These are phyloP conservation scores for Melanostoma scalare DNA, from an alignment of 2,888 invertebrate genomes.

Conservation along the genomic window DNA sequence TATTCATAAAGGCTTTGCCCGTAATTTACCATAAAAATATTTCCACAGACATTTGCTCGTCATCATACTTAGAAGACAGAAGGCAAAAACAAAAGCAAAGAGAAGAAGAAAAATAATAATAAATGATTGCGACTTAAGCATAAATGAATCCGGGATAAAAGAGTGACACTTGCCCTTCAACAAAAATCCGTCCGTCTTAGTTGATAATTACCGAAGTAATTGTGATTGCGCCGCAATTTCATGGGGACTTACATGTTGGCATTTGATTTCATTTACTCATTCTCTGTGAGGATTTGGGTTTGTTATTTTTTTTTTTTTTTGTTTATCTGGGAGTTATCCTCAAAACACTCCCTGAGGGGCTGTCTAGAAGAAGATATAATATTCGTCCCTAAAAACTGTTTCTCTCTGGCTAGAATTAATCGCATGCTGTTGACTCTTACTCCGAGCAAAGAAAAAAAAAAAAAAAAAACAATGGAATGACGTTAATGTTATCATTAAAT, in stretches of 20 bases:
- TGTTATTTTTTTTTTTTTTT: neutral
- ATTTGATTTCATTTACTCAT: slow-evolving; percentile 35
- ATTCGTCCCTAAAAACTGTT: neutral
- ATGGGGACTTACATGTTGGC: slow-evolving; percentile 52
- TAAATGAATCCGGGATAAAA: slow-evolving; percentile 43
- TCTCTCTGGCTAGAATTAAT: slow-evolving; percentile 18
- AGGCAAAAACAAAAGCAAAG: neutral
- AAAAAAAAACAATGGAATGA: neutral
- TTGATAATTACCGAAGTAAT: slow-evolving; percentile 52
- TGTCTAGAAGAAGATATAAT: neutral
- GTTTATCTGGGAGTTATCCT: slow-evolving; percentile 23
- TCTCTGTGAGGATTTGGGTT: neutral
- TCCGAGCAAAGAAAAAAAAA: neutral
- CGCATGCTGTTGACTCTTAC: slow-evolving; percentile 1
- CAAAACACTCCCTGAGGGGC: slow-evolving; percentile 2
- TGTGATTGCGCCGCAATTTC: slow-evolving; percentile 44
- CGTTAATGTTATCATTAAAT: slow-evolving; percentile 7
- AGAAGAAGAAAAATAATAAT: slow-evolving; percentile 10
- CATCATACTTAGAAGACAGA: slow-evolving; percentile 12
- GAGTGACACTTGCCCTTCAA: slow-evolving; percentile 48
- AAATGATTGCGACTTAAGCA: slow-evolving; percentile 37
- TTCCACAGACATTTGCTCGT: neutral
- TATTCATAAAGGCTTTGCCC: slow-evolving; percentile 22
- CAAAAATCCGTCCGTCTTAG: slow-evolving; percentile 31
- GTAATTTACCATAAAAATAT: neutral